Evolutionary conservation across 2,113 vertebrate genomes (phyloP).

Genomic region (Campylomormyrus numenius): DNA sequence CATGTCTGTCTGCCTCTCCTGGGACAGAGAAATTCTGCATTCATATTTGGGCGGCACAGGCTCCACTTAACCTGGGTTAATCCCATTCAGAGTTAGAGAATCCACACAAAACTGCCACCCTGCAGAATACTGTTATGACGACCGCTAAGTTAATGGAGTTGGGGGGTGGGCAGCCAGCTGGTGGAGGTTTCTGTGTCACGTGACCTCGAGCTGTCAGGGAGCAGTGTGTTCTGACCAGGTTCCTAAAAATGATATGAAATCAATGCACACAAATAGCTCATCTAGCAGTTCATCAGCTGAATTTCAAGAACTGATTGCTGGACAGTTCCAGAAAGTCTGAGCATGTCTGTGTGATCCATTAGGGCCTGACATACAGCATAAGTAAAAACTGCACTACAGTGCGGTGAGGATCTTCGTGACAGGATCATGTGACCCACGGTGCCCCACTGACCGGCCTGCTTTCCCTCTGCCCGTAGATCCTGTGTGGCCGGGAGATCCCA

Average conservation of each 20-base stretch:
- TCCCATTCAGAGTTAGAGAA: background rate
- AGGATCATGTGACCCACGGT: background rate
- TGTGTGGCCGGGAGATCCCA: conserved; percentile 94
- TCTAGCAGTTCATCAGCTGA: background rate
- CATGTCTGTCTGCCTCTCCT: background rate
- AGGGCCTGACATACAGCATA: background rate
- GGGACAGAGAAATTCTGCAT: background rate
- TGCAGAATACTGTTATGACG: background rate
- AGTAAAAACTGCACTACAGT: background rate
- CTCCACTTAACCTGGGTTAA: background rate
- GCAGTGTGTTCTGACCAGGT: background rate
- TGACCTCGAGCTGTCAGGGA: background rate
- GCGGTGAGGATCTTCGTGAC: background rate
- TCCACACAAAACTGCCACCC: background rate
- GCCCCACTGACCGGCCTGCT: background rate
- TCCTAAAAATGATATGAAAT: background rate
- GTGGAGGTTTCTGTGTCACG: background rate
- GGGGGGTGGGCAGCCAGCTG: background rate
- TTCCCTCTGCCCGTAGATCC: conserved; percentile 61
- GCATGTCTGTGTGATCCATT: background rate
- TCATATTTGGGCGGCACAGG: background rate
- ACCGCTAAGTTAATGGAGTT: background rate
- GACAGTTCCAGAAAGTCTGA: background rate
- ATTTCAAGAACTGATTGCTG: background rate
- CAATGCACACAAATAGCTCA: background rate